phyloP scores from a whole-genome alignment of 2,888 invertebrate species.

The Agriopis leucophaearia region DNA sequence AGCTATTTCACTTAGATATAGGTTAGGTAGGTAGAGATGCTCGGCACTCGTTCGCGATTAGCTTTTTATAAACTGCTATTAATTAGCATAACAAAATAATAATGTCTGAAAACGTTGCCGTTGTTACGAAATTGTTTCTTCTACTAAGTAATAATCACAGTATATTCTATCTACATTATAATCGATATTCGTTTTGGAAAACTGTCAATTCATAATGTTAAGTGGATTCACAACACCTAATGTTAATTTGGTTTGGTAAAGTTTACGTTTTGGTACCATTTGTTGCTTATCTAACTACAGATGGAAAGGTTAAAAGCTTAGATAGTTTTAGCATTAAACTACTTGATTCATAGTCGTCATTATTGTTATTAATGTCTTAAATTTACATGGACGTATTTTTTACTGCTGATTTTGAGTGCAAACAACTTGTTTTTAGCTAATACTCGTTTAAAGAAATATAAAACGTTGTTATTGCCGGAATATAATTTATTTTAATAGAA shows the following conservation, averaged over 20 bases:
- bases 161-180: slow-evolving; percentile 26
- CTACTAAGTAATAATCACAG: slow-evolving; percentile 7
- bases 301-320: slow-evolving; percentile 14
- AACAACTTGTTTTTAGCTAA: slow-evolving; percentile 10
- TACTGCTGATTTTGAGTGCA: slow-evolving; percentile 11
- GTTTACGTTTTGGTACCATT: slow-evolving; percentile 14
- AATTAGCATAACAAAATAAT: slow-evolving; percentile 41
- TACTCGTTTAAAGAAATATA: not conserved
- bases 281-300: slow-evolving; percentile 14
- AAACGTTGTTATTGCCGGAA: not conserved
- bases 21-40: too few relatives aligned
- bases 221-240: slow-evolving; percentile 3
- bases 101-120: slow-evolving; percentile 29
- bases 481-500: slow-evolving; percentile 1
- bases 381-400: slow-evolving; percentile 20
- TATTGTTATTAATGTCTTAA: slow-evolving; percentile 3
- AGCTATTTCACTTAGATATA: too few relatives aligned
- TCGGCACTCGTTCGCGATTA: slow-evolving; percentile 45
- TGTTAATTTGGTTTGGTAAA: slow-evolving; percentile 7
- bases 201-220: slow-evolving; percentile 14
- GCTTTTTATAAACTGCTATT: slow-evolving; percentile 52
- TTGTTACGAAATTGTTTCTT: slow-evolving; percentile 35
- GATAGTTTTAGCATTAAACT: slow-evolving; percentile 5
- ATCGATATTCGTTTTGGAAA: slow-evolving; percentile 14
- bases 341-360: slow-evolving; percentile 4